Conservation (phyloP, 2,797 vertebrate species). For the Tragopan temminckii region DNA sequence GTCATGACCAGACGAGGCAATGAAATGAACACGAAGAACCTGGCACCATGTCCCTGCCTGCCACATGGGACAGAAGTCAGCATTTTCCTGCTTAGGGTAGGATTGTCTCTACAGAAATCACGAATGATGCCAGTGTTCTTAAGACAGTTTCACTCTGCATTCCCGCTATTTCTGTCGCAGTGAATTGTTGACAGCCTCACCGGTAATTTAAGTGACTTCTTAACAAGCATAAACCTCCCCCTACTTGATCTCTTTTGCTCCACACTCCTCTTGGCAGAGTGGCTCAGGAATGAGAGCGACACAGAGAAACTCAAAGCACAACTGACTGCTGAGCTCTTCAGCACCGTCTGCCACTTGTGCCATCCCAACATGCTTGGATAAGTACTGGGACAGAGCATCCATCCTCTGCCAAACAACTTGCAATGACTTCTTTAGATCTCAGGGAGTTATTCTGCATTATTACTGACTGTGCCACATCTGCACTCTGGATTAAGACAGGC, state of each 20-base stretch:
- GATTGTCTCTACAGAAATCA: neutral
- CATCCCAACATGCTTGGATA: neutral
- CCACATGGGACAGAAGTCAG: neutral
- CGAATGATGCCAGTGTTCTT: neutral
- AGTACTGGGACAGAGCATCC: neutral
- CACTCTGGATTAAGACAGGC: conserved; percentile 24
- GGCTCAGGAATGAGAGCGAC: neutral
- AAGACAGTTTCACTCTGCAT: neutral
- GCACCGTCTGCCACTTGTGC: neutral
- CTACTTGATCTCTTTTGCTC: neutral
- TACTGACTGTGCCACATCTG: conserved; percentile 38
- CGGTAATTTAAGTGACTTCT: neutral
- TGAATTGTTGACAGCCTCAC: neutral
- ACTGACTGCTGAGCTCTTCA: neutral
- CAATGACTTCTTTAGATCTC: neutral
- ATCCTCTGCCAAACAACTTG: neutral
- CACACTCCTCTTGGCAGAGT: neutral
- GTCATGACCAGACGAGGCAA: neutral
- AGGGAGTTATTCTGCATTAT: conserved; percentile 3
- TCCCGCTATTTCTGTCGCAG: neutral
- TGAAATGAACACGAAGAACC: no score
- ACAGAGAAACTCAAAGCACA: neutral
- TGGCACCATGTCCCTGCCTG: neutral
- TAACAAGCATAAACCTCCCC: neutral
- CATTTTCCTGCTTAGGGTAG: neutral